Percentiles rank a stretch among this genome's conserved stretches.
Conservation (phyloP, 2,797 vertebrate genomes). For the Remorina albescens region DNA sequence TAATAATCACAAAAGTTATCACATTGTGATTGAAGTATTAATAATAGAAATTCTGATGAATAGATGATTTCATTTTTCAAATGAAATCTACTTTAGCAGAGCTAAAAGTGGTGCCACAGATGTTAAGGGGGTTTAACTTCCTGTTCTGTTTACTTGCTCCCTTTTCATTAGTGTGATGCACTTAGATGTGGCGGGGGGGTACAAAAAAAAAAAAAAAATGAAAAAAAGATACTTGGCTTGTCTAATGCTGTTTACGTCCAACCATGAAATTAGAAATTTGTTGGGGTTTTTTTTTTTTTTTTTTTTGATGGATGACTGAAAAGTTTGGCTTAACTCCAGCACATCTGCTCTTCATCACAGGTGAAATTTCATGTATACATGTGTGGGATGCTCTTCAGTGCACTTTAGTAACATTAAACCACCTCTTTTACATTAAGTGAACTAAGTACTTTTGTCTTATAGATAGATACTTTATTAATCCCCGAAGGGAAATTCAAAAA, state of each 20-base stretch:
- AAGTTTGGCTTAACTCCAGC: not conserved
- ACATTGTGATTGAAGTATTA: too few relatives aligned
- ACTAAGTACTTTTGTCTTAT: too few relatives aligned
- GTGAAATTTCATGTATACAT: too few relatives aligned
- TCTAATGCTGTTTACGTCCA: not conserved
- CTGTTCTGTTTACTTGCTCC: not conserved
- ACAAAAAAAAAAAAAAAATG: too few relatives aligned
- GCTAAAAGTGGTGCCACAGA: not conserved
- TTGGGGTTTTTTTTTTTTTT: too few relatives aligned
- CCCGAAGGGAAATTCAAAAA: too few relatives aligned
- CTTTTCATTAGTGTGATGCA: not conserved
- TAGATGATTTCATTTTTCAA: too few relatives aligned
- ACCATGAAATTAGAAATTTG: not conserved
- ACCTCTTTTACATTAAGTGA: too few relatives aligned
- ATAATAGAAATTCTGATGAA: too few relatives aligned
- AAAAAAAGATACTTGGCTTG: not conserved
- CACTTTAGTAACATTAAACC: not conserved
- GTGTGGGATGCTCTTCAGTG: not conserved
- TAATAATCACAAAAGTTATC: too few relatives aligned
- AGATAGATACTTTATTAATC: too few relatives aligned
- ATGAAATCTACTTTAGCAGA: not conserved
- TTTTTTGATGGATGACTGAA: not conserved
- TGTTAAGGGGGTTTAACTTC: not conserved
- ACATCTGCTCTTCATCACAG: slow-evolving; percentile 1
- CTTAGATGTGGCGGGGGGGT: too few relatives aligned